Conservation (phyloP, 2,797 vertebrate genomes). For the Manis javanica region DNA sequence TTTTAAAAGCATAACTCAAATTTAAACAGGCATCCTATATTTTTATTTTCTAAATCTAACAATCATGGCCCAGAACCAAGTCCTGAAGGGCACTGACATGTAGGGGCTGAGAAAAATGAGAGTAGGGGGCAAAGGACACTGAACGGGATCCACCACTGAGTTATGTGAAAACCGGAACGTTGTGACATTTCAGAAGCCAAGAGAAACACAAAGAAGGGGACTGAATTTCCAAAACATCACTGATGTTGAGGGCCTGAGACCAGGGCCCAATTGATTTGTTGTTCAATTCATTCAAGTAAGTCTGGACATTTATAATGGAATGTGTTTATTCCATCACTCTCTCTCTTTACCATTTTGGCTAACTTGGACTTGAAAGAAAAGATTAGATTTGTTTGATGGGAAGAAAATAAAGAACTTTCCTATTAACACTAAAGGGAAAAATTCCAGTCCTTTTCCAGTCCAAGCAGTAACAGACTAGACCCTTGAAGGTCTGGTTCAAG, state of each 20-base stretch:
- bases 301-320: background rate
- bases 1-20: background rate
- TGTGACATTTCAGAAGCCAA: background rate
- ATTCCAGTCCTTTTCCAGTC: background rate
- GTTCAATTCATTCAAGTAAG: background rate
- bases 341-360: background rate
- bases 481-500: background rate
- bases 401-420: background rate
- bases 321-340: background rate
- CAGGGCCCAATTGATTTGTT: background rate
- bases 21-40: background rate
- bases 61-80: background rate
- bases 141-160: background rate
- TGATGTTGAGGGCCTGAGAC: background rate
- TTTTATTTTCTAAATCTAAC: background rate
- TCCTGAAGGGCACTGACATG: accelerated
- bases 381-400: background rate
- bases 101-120: accelerated
- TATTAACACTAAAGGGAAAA: background rate
- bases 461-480: background rate
- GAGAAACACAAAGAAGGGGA: background rate
- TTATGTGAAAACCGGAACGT: background rate
- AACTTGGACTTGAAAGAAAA: background rate
- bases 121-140: background rate
- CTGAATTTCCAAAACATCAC: background rate